phyloP scores from a whole-genome alignment of 2,797 vertebrate species.

The Sebastes trivittatus region DNA sequence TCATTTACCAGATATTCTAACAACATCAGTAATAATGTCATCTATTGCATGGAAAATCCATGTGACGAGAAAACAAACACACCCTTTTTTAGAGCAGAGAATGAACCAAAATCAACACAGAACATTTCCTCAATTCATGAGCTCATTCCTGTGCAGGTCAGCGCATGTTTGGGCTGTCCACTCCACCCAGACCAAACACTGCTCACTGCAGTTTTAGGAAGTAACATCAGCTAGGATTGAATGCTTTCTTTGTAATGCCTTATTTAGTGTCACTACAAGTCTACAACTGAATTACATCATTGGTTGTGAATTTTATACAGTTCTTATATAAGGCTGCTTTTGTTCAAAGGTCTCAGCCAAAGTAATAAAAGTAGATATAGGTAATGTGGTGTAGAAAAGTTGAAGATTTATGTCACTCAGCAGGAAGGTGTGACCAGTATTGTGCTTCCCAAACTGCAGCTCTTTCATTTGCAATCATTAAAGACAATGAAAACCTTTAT shows the following conservation, averaged over 20 bases:
- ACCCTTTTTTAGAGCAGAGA: background rate
- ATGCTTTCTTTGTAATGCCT: background rate
- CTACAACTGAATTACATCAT: background rate
- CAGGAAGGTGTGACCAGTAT: background rate
- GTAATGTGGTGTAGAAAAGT: no score
- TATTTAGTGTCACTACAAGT: background rate
- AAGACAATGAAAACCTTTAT: slow-evolving; percentile 33
- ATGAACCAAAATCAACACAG: background rate
- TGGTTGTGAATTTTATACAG: background rate
- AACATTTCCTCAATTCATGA: slow-evolving; percentile 20
- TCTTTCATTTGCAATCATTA: slow-evolving; percentile 24
- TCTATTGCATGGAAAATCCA: background rate
- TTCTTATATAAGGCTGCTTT: background rate
- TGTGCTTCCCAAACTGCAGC: slow-evolving; percentile 9
- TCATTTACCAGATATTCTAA: background rate
- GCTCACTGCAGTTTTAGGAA: slow-evolving; percentile 20
- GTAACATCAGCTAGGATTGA: background rate
- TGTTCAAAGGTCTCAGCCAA: background rate
- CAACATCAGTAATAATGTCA: background rate
- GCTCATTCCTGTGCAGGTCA: slow-evolving; percentile 45
- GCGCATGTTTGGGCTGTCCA: slow-evolving; percentile 13
- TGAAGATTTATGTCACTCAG: background rate
- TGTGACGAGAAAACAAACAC: background rate
- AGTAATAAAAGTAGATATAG: background rate
- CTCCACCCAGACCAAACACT: slow-evolving; percentile 3